These are phyloP conservation scores for Synanthedon tipuliformis DNA, from an alignment of 2,888 invertebrate species.

Conservation along the genomic window DNA sequence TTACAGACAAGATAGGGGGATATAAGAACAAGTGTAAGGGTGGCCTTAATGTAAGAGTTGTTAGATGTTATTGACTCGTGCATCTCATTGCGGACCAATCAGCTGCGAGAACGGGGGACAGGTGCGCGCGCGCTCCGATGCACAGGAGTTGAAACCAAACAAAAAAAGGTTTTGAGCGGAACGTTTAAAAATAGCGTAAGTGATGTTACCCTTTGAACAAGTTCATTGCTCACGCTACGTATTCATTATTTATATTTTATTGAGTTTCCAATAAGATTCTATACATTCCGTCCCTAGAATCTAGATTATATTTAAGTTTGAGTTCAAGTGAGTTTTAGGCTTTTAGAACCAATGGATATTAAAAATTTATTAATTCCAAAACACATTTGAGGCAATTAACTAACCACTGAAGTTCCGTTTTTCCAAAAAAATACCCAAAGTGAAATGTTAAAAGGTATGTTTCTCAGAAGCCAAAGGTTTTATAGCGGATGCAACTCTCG, in stretches of 20 bases:
- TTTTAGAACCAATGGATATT: no score
- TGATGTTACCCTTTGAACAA: constrained; percentile 47
- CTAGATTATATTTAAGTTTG: no score
- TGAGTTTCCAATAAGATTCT: no score
- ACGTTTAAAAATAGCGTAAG: constrained; percentile 59
- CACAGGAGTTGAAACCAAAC: constrained; percentile 24
- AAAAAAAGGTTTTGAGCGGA: constrained; percentile 31
- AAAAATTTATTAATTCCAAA: no score
- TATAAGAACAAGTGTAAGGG: constrained; percentile 41
- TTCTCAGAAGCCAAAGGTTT: constrained; percentile 22
- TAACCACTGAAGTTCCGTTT: no score
- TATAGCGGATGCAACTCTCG: constrained; percentile 18
- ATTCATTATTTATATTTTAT: no score
- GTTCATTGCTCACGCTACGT: neutral
- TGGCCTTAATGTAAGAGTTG: constrained; percentile 29
- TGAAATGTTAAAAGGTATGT: neutral
- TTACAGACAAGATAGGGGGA: constrained; percentile 33
- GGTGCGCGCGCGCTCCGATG: constrained; percentile 39
- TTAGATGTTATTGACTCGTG: constrained; percentile 55
- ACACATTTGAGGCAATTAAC: no score
- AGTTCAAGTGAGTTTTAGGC: no score
- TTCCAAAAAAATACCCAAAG: no score
- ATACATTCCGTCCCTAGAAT: no score
- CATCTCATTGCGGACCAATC: constrained; percentile 37
- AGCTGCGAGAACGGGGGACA: constrained; percentile 27